These are phyloP conservation scores for Meghimatium bilineatum DNA, from an alignment of 2,888 invertebrate genomes.

Conservation along the genomic window DNA sequence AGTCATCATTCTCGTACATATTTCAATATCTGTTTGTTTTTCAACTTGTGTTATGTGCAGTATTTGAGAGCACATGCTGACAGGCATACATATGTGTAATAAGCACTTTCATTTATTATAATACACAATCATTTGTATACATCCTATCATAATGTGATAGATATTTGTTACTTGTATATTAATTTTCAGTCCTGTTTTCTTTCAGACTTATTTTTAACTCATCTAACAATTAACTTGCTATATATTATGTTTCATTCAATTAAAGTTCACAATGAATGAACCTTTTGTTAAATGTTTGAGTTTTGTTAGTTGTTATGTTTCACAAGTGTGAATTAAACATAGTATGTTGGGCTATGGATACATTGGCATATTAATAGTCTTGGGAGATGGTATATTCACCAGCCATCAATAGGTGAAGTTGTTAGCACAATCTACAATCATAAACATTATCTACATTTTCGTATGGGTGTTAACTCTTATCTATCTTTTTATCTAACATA, in stretches of 20 bases:
- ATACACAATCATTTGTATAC: neutral
- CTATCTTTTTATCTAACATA: no score
- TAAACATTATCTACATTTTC: no score
- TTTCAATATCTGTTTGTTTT: neutral
- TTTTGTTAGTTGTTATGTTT: no score
- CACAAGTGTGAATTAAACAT: no score
- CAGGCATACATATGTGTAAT: neutral
- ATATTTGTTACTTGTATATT: neutral
- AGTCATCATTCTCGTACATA: neutral
- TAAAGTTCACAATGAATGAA: neutral
- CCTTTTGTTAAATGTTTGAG: no score
- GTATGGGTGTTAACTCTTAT: no score
- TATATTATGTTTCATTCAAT: neutral
- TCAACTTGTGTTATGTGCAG: neutral
- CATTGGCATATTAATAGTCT: no score
- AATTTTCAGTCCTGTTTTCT: neutral
- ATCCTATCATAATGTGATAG: neutral
- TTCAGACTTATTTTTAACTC: neutral
- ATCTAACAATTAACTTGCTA: neutral
- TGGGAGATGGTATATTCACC: no score
- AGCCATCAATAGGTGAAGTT: no score
- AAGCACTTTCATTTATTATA: neutral
- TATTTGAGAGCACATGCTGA: neutral
- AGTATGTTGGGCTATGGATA: no score
- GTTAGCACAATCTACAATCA: no score